Evolutionary conservation across 2,113 vertebrate species (phyloP), one percentile per base, ranked within the genome.

Genomic region (Aptenodytes forsteri): DNA sequence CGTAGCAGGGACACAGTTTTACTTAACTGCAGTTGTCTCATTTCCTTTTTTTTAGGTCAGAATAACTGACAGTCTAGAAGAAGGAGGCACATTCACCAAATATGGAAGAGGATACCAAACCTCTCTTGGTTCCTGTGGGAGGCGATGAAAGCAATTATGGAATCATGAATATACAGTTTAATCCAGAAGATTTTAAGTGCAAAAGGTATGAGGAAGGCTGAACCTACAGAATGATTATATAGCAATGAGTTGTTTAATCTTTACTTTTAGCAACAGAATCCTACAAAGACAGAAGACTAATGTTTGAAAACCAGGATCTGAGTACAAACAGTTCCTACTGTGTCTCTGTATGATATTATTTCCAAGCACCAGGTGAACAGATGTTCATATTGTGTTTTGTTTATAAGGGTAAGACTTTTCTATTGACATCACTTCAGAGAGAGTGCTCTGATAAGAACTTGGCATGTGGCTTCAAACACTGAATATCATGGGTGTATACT

Each of bases 91-190:
- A 38, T 36, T 66, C 30, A 89, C 9, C 89, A 86, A 87, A 78
- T 67, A 93, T 92, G 97, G 97, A 98, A 26, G 93, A 94, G 30
- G 98, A 98, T 85, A 89, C 83, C 44, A 95, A 83, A 58, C 97
- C 96, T 89, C 94, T 97, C 40, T 83, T 98, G 59, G 67, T 95
- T 81, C 89, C 98, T 61, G 96, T 97, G 16, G 95, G 61, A 84
- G 95, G 94, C 2, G 76, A 94, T 90, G 98, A 98, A 96, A 79
- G 89, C 69, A 78, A 36, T 90, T 92, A 96, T 18, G 98, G 97
- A 67, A 94, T 98, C 32, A 92, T 98, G 97, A 98, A 98, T 90
- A 98, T 98, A 89, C 98, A 98, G 62, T 98, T 98, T 85, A 92
- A 97, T 69, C 95, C 98, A 42, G 97, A 98, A 93, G 98, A 98